Base-by-base conservation (phyloP, 2,797 vertebrate genomes). In the Hapalemur alaotrensis region DNA sequence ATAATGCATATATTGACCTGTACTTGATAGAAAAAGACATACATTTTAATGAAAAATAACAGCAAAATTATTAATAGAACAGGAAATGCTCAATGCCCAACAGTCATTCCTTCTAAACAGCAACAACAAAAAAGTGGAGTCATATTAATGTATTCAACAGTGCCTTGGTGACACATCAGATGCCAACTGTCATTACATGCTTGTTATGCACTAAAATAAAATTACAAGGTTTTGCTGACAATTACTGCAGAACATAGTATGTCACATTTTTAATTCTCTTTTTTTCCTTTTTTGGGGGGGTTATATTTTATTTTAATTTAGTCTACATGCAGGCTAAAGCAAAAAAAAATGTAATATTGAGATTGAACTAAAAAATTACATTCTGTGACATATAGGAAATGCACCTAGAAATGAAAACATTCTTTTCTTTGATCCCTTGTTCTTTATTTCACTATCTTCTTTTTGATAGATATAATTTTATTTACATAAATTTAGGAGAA, bases 171-270 rank as follows among this genome's bases (percentile, higher is more conserved):
- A 93, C 82, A 98, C 82, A 97, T 97, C 95, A 98, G 84, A 95
- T 89, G 80, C 92, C 96, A 97, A 97, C 96, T 97, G 97, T 98
- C 95, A 96, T 97, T 97, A 93, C 79, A 94, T 57, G 75, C 91
- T 97, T 98, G 97, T 97, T 98, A 97, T 96, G 91, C 93, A 95
- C 97, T 97, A 92, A 97, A 98, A 95, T 91, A 95, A 84, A 97
- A 97, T 97, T 98, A 93, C 57, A 89, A 97, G 96, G 38, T 98
- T 98, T 98, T 98, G 96, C 96, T 98, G 97, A 98, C 93, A 97
- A 83, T 96, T 96, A 92, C 73, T 91, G 22, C 20, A 88, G 81
- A 92, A 94, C 80, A 48, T 80, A 81, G 13, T 89, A 75, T 85
- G 48, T 89, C 54, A 88, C 38, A 76, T 90, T 95, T 43, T 94